Percentiles rank a stretch among this genome's conserved stretches.
phyloP scores from a whole-genome alignment of 2,888 invertebrate genomes.

The Cerceris rybyensis region DNA sequence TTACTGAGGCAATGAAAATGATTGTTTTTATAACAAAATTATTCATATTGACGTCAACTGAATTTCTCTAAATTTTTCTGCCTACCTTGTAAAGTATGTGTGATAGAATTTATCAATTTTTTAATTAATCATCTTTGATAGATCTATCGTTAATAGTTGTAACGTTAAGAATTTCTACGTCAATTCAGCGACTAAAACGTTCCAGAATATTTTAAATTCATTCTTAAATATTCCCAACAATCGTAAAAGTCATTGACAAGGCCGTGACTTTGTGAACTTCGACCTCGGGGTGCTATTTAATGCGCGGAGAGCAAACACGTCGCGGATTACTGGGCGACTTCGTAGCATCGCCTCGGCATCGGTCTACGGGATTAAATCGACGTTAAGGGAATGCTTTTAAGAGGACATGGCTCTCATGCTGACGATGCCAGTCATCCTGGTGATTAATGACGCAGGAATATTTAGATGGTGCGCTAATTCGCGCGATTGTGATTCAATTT shows the following conservation, averaged over 20 bases:
- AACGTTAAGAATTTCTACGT: too few relatives aligned
- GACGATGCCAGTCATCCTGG: constrained; percentile 52
- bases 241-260: background rate
- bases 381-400: constrained; percentile 67
- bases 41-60: too few relatives aligned
- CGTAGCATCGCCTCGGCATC: constrained; percentile 6
- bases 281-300: constrained; percentile 43
- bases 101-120: too few relatives aligned
- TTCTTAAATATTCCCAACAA: background rate
- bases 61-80: too few relatives aligned
- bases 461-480: constrained; percentile 58
- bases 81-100: too few relatives aligned
- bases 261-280: constrained; percentile 10
- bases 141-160: too few relatives aligned
- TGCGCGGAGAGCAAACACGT: background rate
- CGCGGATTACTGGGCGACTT: background rate
- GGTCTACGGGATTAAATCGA: constrained; percentile 68
- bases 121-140: too few relatives aligned
- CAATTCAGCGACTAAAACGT: too few relatives aligned
- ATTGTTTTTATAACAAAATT: too few relatives aligned
- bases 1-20: too few relatives aligned
- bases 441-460: constrained; percentile 70
- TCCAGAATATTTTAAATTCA: too few relatives aligned
- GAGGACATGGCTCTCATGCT: constrained; percentile 56
- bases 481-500: constrained; percentile 21